These are phyloP conservation scores for Stichopus chloronotus DNA, from an alignment of 35 echinoderm and acorn worm genomes.

Conservation along the genomic window DNA sequence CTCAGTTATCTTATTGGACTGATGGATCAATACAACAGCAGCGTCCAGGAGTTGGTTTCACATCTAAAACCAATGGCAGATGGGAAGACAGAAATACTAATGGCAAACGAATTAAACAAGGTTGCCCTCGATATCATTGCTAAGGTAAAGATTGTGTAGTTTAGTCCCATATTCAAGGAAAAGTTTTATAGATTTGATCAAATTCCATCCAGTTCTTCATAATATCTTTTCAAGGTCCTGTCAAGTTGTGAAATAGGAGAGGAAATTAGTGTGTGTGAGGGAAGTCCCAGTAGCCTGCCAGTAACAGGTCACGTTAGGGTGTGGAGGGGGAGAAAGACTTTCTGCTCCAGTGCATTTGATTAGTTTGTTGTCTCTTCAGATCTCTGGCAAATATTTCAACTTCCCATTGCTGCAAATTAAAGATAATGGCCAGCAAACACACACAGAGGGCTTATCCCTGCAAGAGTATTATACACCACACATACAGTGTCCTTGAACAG, in stretches of 20 bases:
- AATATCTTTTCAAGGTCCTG: not conserved
- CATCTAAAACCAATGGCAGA: conserved; percentile 54
- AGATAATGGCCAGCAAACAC: no score
- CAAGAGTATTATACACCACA: no score
- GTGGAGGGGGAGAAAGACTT: no score
- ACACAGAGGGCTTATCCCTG: no score
- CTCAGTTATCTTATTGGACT: conserved; percentile 50
- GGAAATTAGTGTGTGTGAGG: not conserved
- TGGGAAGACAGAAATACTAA: conserved; percentile 55
- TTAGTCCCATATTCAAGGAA: not conserved
- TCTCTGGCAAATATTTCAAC: no score
- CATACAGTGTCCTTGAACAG: no score
- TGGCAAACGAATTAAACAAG: conserved; percentile 64
- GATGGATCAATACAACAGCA: conserved; percentile 65
- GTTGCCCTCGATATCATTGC: conserved; percentile 70
- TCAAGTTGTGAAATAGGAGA: not conserved
- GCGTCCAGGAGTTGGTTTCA: conserved; percentile 19
- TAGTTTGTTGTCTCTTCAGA: no score
- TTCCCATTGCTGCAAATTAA: no score
- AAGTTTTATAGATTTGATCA: not conserved
- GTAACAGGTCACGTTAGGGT: no score
- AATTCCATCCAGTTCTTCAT: not conserved
- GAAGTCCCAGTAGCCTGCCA: no score
- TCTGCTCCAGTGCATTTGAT: no score
- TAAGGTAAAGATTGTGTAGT: conserved; percentile 39